phyloP scores from a whole-genome alignment of 1,140 invertebrate genomes.

The Drosophila grimshawi region DNA sequence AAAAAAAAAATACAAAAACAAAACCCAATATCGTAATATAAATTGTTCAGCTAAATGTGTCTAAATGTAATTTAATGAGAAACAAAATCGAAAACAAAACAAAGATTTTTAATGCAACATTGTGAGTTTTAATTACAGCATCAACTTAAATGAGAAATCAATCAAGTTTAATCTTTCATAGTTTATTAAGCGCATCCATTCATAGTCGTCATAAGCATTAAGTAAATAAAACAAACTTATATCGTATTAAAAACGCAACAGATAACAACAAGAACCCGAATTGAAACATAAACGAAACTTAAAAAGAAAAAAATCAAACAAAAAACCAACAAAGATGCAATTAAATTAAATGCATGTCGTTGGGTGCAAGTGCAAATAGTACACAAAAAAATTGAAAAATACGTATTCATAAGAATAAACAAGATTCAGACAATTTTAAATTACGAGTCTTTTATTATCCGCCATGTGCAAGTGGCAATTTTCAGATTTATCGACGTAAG shows the following conservation, averaged over 20 bases:
- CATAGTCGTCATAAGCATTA: constrained; percentile 82
- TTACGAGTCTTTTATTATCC: constrained; percentile 46
- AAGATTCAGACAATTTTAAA: constrained; percentile 78
- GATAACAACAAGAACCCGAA: constrained; percentile 50
- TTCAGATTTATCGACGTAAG: neutral
- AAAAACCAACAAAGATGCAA: constrained; percentile 55
- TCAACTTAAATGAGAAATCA: constrained; percentile 53
- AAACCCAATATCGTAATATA: constrained; percentile 53
- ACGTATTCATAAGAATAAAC: constrained; percentile 77
- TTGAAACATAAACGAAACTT: constrained; percentile 55
- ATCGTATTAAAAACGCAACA: constrained; percentile 40
- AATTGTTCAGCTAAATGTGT: constrained; percentile 81
- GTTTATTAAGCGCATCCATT: constrained; percentile 82
- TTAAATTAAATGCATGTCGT: constrained; percentile 61
- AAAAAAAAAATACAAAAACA: neutral
- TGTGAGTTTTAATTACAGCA: constrained; percentile 76
- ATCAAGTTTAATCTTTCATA: constrained; percentile 79
- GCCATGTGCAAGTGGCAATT: neutral
- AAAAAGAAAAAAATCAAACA: constrained; percentile 48
- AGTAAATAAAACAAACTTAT: constrained; percentile 56
- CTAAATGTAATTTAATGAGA: constrained; percentile 76
- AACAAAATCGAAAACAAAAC: constrained; percentile 38
- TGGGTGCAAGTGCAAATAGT: constrained; percentile 50
- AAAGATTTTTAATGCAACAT: constrained; percentile 79
- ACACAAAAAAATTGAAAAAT: constrained; percentile 50